Evolutionary conservation across 2,888 invertebrate genomes (phyloP).

Genomic region (Copidosoma aretas): DNA sequence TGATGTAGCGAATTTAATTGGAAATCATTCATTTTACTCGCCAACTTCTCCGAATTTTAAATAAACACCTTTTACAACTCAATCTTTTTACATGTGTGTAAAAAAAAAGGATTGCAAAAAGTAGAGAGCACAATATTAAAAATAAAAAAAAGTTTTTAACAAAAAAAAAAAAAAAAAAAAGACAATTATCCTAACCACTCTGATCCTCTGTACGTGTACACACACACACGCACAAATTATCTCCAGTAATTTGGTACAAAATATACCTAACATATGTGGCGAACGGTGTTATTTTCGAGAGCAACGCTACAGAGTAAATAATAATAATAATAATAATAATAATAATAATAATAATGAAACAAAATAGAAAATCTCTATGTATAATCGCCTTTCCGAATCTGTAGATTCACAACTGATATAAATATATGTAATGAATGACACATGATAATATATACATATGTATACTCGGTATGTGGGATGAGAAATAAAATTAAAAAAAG

Average conservation of each 20-base stretch:
- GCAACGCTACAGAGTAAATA: neutral
- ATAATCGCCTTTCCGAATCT: slow-evolving; percentile 23
- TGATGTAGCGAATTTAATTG: no score
- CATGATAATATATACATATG: neutral
- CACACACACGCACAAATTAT: slow-evolving; percentile 25
- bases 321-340: neutral
- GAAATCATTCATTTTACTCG: no score
- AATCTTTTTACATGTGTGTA: no score
- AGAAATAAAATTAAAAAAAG: neutral
- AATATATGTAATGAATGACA: slow-evolving; percentile 3
- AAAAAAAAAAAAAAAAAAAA: slow-evolving; percentile 4
- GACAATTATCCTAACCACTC: slow-evolving; percentile 8
- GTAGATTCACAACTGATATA: slow-evolving; percentile 5
- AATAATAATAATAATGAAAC: neutral
- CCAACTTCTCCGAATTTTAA: no score
- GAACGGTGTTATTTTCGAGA: slow-evolving; percentile 12
- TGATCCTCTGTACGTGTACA: slow-evolving; percentile 12
- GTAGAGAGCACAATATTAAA: no score
- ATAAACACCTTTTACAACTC: no score
- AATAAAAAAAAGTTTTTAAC: neutral
- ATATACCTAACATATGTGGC: slow-evolving; percentile 5
- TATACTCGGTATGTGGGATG: no score
- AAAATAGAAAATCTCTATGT: neutral
- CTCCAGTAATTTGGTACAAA: no score
- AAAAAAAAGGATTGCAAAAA: no score